phyloP scores from a whole-genome alignment of 2,888 invertebrate species.

The Drosophila parthenogenetica region DNA sequence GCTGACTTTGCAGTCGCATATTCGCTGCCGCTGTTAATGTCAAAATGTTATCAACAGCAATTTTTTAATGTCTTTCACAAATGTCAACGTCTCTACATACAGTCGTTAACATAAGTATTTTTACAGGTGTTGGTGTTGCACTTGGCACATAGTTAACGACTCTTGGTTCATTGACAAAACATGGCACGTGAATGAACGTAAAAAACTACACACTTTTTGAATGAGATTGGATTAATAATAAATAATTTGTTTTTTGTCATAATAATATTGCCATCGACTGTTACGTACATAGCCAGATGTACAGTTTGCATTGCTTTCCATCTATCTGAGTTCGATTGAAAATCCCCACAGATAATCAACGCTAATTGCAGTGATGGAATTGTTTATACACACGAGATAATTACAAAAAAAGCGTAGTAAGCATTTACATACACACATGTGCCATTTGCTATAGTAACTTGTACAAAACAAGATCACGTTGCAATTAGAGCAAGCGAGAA shows the following conservation, averaged over 20 bases:
- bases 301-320: conserved; percentile 40
- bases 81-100: conserved; percentile 51
- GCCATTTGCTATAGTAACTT: conserved; percentile 1
- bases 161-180: too few relatives aligned
- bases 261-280: too few relatives aligned
- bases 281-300: conserved; percentile 1
- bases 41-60: conserved; percentile 66
- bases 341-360: conserved; percentile 57
- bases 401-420: conserved; percentile 43
- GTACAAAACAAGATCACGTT: conserved; percentile 49
- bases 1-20: conserved; percentile 7
- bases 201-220: too few relatives aligned
- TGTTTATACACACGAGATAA: conserved; percentile 52
- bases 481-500: conserved; percentile 39
- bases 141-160: too few relatives aligned
- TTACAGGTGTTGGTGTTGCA: too few relatives aligned
- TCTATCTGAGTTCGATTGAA: conserved; percentile 69
- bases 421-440: conserved; percentile 7
- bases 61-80: conserved; percentile 45
- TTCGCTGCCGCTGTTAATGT: conserved; percentile 50
- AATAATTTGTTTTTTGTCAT: too few relatives aligned
- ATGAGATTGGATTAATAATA: too few relatives aligned
- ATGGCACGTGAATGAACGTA: too few relatives aligned
- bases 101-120: too few relatives aligned
- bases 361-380: conserved; percentile 43